A percentile compares a stretch with the other conserved stretches of the same genome.
Conservation (phyloP, 2,797 vertebrate genomes). For the Pipistrellus nathusii region DNA sequence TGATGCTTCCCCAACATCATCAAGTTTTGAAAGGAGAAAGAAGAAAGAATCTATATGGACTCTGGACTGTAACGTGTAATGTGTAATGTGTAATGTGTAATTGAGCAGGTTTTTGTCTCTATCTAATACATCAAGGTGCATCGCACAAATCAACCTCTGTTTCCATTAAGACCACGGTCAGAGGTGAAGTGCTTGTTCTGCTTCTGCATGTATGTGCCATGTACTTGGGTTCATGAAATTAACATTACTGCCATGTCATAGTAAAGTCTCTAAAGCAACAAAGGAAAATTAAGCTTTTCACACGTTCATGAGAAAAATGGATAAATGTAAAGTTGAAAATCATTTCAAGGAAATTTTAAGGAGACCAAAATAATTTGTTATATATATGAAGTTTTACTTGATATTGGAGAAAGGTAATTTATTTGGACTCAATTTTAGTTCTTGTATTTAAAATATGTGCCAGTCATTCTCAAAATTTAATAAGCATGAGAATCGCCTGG, state of each 20-base stretch:
- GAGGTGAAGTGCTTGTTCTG: not conserved
- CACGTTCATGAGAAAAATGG: not conserved
- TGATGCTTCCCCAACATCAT: not conserved
- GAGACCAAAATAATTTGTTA: not conserved
- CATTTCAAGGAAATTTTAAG: conserved; percentile 20
- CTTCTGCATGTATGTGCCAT: not conserved
- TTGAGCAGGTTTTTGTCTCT: not conserved
- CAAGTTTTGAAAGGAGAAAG: not conserved
- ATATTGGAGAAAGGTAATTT: not conserved
- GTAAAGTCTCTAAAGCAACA: not conserved
- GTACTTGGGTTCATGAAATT: not conserved
- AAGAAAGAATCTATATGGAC: not conserved
- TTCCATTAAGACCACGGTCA: not conserved
- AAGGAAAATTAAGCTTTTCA: not conserved
- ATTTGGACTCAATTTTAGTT: conserved; percentile 8
- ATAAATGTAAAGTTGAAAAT: conserved; percentile 33
- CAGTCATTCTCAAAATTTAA: conserved; percentile 13
- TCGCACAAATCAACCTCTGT: not conserved
- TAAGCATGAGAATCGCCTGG: not conserved
- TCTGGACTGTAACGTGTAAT: not conserved
- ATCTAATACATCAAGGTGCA: not conserved
- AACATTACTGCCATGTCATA: not conserved
- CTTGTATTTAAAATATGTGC: conserved; percentile 24
- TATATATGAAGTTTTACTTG: not conserved
- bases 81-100: not conserved